These are phyloP conservation scores for Eurypyga helias DNA, from an alignment of 2,113 vertebrate species.

Conservation along the genomic window DNA sequence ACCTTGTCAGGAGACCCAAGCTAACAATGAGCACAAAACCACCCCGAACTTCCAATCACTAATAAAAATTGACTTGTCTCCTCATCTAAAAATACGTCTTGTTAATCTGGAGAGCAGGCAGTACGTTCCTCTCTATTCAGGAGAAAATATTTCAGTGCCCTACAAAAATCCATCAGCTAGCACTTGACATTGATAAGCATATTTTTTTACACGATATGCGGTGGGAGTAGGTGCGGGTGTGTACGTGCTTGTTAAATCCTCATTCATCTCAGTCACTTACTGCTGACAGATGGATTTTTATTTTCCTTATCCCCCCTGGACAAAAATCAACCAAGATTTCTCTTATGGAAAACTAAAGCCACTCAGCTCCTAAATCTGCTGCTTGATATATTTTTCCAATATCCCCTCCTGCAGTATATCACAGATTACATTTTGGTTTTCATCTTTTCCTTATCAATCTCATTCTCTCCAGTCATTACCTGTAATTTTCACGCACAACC, in stretches of 20 bases:
- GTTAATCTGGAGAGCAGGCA: background rate
- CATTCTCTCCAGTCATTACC: background rate
- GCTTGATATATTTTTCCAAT: background rate
- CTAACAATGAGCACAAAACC: background rate
- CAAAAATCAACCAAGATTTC: background rate
- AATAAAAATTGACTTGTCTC: background rate
- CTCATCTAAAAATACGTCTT: background rate
- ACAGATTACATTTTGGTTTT: background rate
- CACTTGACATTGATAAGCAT: background rate
- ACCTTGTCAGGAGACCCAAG: background rate
- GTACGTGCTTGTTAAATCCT: background rate
- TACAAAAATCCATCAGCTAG: background rate
- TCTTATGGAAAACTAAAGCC: background rate
- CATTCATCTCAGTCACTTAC: background rate
- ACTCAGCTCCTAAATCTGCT: background rate
- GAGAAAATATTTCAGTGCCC: background rate
- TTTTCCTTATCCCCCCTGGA: background rate
- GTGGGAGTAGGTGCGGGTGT: background rate
- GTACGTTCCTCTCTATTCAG: background rate
- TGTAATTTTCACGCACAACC: background rate
- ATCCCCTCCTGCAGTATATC: background rate
- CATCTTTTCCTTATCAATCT: background rate
- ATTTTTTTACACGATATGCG: accelerated
- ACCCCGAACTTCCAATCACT: background rate
- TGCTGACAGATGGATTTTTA: background rate